Evolutionary conservation across 2,113 vertebrate genomes (phyloP), one percentile per base, ranked within the genome.

Genomic region (Australoheros scitulus): DNA sequence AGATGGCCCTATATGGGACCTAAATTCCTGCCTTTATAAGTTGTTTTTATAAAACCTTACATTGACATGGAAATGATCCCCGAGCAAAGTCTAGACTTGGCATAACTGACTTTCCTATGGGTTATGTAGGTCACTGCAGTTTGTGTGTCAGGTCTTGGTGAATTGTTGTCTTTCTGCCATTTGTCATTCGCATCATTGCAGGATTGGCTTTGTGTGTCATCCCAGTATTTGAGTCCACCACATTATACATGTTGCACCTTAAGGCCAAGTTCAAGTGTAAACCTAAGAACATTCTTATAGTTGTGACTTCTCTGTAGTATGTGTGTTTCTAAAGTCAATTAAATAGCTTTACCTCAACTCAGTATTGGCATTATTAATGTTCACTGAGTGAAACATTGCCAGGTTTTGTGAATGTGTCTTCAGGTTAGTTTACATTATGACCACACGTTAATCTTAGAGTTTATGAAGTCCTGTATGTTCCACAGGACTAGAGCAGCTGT

Each of bases 401-500:
- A 72, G 11, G 3, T n/a, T 32, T 72, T 52, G 50, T 72, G 6
- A 72, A 55, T 72, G 26, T 20, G 68, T 55, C 6, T 72, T 68
- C 15, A 47, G 18, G 47, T 72, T 55, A 55, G 4, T 72, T 72
- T 55, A 55, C 68, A 34, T 55, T 55, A 72, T 55, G 47, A 55
- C 15, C 47, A 6, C 26, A 72, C 32, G 32, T 11, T 72, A 32
- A 14, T 17, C 11, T 72, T 72, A 52, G 26, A n/a, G 65, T 52
- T 24, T 32, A 72, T 18, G 7, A 18, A 52, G 17, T 52, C 29
- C 24, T 72, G 8, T 10, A 20, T 56, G 43, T 52, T 70, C 43
- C 24, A 72, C 65, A n/a, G 65, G 76, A 59, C 43, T 13, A 13
- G 22, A 61, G 79, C 92, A 91, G 91, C 84, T 92, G 87, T 64